Base-by-base conservation (phyloP, 2,113 vertebrate genomes). In the Eulemur macaco region DNA sequence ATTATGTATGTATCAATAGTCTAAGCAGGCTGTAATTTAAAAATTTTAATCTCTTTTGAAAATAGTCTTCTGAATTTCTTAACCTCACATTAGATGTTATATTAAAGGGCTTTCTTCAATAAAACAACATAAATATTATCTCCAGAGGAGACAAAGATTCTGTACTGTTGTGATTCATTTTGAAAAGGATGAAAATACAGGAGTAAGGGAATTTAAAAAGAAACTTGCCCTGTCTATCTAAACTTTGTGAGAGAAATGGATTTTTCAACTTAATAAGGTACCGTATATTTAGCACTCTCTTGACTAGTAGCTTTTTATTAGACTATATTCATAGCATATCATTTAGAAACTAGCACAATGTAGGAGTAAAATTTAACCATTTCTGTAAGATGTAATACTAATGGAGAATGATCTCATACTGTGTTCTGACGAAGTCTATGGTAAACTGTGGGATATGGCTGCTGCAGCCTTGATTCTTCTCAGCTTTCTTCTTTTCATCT, bases 1-100 rank as follows among this genome's bases (percentile, higher is more conserved):
- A 71, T 47, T 76, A 11, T 92, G 60, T 78, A 34, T 71, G n/a
- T 96, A 80, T 93, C 39, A 63, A 89, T 94, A 89, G 31, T 97
- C 69, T 95, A 89, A 94, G 93, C 66, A 96, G 91, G 39, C 95
- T 97, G 58, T 91, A 82, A 93, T 89, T 95, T 85, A 64, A 81
- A 81, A 56, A 4, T 77, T 68, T 96, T 94, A 64, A 94, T 91
- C 23, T 71, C 66, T 82, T 88, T 86, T 69, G 25, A 85, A 84
- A 71, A 69, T 63, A 25, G 11, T 66, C 47, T 87, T 84, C 45
- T 89, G 94, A 23, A 18, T 66, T 87, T 83, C 31, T 74, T 50
- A 63, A 27, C 45, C 23, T 95, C 29, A 27, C 88, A 9, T 82
- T 92, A 88, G 50, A 12, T 84, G 66, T 93, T 84, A 50, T 82